Evolutionary conservation across 2,797 vertebrate genomes (phyloP).

Genomic region (Rhinichthys osculus): DNA sequence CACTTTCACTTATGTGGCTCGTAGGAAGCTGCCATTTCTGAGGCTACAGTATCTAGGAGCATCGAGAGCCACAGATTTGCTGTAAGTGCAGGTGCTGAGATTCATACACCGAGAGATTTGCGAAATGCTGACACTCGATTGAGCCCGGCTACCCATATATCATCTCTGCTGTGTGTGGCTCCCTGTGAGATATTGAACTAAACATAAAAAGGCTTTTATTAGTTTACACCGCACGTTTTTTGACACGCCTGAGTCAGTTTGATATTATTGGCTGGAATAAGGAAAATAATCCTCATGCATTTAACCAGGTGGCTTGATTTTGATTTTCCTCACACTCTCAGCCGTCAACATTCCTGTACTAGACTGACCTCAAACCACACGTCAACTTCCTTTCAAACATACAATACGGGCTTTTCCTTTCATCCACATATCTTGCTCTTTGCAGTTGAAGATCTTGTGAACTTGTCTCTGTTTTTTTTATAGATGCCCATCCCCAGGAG

Average conservation of each 20-base stretch:
- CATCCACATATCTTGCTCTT: constrained; percentile 9
- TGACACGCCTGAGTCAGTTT: constrained; percentile 4
- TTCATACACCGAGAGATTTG: constrained; percentile 15
- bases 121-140: constrained; percentile 34
- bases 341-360: neutral
- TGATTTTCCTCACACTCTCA: neutral
- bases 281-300: constrained; percentile 26
- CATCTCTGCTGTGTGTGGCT: constrained; percentile 9
- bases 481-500: constrained; percentile 9
- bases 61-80: constrained; percentile 5
- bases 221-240: constrained; percentile 2
- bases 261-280: constrained; percentile 19
- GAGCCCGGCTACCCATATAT: neutral
- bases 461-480: constrained; percentile 23
- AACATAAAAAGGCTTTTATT: constrained; percentile 10
- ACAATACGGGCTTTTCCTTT: constrained; percentile 2
- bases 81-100: constrained; percentile 24
- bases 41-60: neutral
- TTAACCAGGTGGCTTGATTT: constrained; percentile 10
- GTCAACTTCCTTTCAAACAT: neutral
- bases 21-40: neutral
- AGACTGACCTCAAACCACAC: neutral
- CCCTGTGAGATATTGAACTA: neutral
- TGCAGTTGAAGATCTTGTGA: constrained; percentile 33
- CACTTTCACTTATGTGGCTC: neutral